Conservation (phyloP, 23 tunicate genomes). For the Styela clava region DNA sequence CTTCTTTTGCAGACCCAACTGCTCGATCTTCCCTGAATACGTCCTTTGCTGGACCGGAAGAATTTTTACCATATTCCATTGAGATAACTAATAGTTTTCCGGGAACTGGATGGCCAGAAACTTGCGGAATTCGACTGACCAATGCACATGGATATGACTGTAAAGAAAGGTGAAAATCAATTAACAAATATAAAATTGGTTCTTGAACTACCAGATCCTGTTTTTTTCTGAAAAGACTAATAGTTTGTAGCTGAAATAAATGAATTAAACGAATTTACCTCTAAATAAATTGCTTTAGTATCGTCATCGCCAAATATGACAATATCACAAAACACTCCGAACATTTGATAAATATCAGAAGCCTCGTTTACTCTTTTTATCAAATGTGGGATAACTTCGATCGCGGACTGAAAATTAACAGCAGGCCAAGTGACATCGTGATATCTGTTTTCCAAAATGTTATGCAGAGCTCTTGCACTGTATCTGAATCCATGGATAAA, state of each 20-base stretch:
- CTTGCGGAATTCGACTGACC: constrained; percentile 28
- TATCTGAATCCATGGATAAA: constrained; percentile 90
- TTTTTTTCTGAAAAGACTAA: too few species aligned
- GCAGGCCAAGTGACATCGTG: constrained; percentile 66
- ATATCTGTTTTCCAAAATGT: constrained; percentile 67
- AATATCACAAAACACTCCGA: constrained; percentile 72
- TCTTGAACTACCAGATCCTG: too few species aligned
- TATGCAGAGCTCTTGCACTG: constrained; percentile 61
- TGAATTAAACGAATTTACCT: too few species aligned
- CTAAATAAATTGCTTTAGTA: constrained; percentile 59
- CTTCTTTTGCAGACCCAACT: constrained; percentile 26
- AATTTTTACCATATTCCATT: constrained; percentile 77
- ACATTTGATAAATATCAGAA: constrained; percentile 91
- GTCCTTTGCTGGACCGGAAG: constrained; percentile 84
- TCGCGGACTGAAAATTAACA: constrained; percentile 52
- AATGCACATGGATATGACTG: constrained; percentile 72
- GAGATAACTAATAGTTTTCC: constrained; percentile 45
- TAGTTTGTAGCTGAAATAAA: too few species aligned
- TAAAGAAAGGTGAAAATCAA: not conserved
- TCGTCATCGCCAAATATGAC: constrained; percentile 56
- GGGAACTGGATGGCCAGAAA: constrained; percentile 51
- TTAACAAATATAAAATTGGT: not conserved
- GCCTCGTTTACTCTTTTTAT: constrained; percentile 82
- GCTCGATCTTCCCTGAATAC: constrained; percentile 51
- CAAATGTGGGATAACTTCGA: constrained; percentile 59